A percentile compares a stretch with the other conserved stretches of the same genome.
Conservation (phyloP, 2,888 invertebrate species). For the Ectemnius lituratus region DNA sequence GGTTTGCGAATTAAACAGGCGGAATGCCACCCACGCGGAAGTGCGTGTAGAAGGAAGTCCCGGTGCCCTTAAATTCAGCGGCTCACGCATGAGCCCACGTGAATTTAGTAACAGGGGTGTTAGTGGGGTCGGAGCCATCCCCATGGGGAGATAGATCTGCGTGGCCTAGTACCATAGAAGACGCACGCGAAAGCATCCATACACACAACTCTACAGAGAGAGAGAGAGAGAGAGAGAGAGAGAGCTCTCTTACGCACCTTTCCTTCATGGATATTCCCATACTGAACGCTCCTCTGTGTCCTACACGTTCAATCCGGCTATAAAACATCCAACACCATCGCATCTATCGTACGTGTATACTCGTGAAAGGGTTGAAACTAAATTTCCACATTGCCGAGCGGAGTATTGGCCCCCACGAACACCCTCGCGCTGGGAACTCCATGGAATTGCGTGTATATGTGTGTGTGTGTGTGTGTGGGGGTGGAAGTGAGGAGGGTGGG, state of each 20-base stretch:
- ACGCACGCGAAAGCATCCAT: constrained; percentile 22
- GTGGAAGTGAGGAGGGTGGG: no score
- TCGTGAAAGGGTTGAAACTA: constrained; percentile 45
- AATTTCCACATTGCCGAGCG: constrained; percentile 63
- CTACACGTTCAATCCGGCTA: constrained; percentile 53
- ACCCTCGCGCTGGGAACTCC: constrained; percentile 29
- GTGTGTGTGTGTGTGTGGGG: no score
- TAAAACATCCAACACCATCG: constrained; percentile 47
- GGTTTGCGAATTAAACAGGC: no score
- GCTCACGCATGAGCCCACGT: no score
- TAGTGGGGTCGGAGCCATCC: constrained; percentile 11
- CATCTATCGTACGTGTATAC: constrained; percentile 20
- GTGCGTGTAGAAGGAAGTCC: no score
- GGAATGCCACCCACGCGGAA: no score
- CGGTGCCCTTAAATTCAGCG: no score
- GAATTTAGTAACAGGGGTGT: not conserved
- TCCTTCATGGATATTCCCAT: constrained; percentile 15
- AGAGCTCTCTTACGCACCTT: constrained; percentile 5
- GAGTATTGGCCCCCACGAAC: constrained; percentile 64
- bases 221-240: no score
- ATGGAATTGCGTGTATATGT: not conserved
- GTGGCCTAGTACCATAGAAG: constrained; percentile 44
- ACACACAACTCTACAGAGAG: constrained; percentile 1
- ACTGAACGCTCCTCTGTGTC: constrained; percentile 16
- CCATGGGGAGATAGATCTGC: constrained; percentile 39